Evolutionary conservation across 2,888 invertebrate genomes (phyloP).

Genomic region (Parochlus steinenii): DNA sequence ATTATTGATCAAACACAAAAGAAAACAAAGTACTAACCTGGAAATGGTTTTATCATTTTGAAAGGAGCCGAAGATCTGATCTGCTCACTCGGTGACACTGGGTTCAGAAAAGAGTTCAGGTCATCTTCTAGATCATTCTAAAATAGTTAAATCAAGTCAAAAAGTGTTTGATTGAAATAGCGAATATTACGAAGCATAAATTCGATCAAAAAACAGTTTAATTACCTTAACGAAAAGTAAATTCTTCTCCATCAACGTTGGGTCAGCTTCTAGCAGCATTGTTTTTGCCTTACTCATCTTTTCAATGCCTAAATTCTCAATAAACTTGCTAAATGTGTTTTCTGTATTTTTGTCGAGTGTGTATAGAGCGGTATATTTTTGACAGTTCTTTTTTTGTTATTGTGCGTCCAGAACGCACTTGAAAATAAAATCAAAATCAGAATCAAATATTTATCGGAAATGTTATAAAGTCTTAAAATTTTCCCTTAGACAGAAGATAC

Average conservation of each 20-base stretch:
- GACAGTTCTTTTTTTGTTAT: no score
- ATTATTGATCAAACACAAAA: no score
- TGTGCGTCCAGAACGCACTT: no score
- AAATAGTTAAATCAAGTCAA: conserved; percentile 15
- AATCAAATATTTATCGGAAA: no score
- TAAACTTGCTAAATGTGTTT: no score
- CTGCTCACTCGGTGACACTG: conserved; percentile 7
- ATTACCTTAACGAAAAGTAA: conserved; percentile 30
- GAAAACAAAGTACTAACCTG: conserved; percentile 38
- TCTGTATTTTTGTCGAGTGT: no score
- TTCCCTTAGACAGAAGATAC: no score
- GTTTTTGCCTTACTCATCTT: conserved; percentile 15
- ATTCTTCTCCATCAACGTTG: conserved; percentile 40
- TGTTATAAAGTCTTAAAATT: no score
- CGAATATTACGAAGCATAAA: conserved; percentile 4
- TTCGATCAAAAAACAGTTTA: conserved; percentile 9
- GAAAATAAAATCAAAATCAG: no score
- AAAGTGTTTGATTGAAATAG: neutral
- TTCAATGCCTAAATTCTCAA: no score
- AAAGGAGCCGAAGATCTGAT: conserved; percentile 33
- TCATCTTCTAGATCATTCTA: conserved; percentile 43
- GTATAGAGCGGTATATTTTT: no score
- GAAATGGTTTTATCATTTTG: conserved; percentile 46
- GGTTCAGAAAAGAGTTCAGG: no score
- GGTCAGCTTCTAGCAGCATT: conserved; percentile 41